Base-by-base conservation (phyloP, 2,888 invertebrate species). In the Chloromyia formosa region DNA sequence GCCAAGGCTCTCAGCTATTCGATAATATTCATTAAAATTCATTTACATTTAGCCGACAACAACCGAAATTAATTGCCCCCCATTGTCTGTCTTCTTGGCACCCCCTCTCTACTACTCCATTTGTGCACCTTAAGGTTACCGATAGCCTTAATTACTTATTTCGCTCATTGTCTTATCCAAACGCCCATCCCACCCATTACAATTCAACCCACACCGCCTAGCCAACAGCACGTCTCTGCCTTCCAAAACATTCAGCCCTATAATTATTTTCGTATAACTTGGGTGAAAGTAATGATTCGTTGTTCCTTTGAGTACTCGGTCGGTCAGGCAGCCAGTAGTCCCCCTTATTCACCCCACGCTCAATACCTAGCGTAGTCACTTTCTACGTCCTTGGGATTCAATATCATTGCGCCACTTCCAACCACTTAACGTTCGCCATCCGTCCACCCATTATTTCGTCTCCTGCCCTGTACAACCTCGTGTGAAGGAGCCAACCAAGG, bases 71-170 rank as follows among this genome's bases (percentile, higher is more conserved):
- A 49, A 49, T 49, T n/a, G 49, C 16, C 49, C 7, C 27, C 27
- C 27, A 35, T 35, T 7, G 27, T 7, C 27, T 35, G 27, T 35
- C 27, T 35, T 2, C 49, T 5, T 49, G 2, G 16, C 49, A 12
- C 14, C 14, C 60, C 10, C 10, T 23, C 60, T 12, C 18, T 23
- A 22, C 27, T 23, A 3, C 60, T 1, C 60, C 22, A 53, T 16
- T 53, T 23, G 27, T 27, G 54, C 35, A 58, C 71, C 40, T 20
- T 14, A 10, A 49, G 45, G 56, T 56, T 40, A 76, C 78, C 76
- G 78, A 77, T 78, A 77, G 73, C 77, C 76, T 79, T 79, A 78
- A 79, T 77, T 78, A 78, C 77, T 78, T 76, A 75, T 78, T 78
- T 77, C 75, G 75, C 75, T 77, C 76, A 74, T 66, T 72, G 64